Percentiles rank a stretch among this genome's conserved stretches.
Evolutionary conservation across 2,888 invertebrate species (phyloP).

Genomic region (Melitaea athalia): DNA sequence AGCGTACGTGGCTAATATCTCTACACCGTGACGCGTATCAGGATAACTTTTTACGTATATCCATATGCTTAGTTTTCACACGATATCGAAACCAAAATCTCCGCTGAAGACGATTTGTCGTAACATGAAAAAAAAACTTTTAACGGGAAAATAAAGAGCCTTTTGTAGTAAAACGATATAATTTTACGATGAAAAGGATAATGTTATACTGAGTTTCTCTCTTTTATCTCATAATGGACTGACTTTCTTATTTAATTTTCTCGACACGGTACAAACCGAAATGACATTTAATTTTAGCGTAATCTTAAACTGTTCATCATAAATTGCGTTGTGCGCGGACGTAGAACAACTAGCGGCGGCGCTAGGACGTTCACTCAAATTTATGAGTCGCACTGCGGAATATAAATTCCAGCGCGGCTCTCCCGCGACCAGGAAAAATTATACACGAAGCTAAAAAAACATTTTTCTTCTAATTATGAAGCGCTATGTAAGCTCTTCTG

Average conservation of each 20-base stretch:
- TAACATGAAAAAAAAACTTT: too few relatives aligned
- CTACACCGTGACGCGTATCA: too few relatives aligned
- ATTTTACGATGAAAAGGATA: neutral
- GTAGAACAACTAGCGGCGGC: slow-evolving; percentile 68
- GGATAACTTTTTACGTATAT: too few relatives aligned
- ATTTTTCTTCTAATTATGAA: slow-evolving; percentile 35
- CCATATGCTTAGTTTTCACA: too few relatives aligned
- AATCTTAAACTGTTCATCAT: slow-evolving; percentile 69
- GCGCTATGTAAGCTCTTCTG: slow-evolving; percentile 23
- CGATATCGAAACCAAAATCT: too few relatives aligned
- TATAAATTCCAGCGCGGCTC: slow-evolving; percentile 74
- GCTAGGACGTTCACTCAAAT: slow-evolving; percentile 72
- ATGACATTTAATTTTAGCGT: slow-evolving; percentile 12
- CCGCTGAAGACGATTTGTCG: too few relatives aligned
- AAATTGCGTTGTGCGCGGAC: slow-evolving; percentile 65
- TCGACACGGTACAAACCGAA: neutral
- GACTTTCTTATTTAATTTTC: slow-evolving; percentile 8
- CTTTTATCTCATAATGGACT: neutral
- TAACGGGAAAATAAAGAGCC: neutral
- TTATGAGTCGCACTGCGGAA: slow-evolving; percentile 81
- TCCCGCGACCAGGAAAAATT: slow-evolving; percentile 64
- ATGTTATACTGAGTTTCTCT: neutral
- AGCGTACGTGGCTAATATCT: too few relatives aligned
- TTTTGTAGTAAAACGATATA: neutral
- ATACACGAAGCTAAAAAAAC: slow-evolving; percentile 46